Evolutionary conservation across 1,140 invertebrate genomes (phyloP).

Genomic region (Eciton burchellii): DNA sequence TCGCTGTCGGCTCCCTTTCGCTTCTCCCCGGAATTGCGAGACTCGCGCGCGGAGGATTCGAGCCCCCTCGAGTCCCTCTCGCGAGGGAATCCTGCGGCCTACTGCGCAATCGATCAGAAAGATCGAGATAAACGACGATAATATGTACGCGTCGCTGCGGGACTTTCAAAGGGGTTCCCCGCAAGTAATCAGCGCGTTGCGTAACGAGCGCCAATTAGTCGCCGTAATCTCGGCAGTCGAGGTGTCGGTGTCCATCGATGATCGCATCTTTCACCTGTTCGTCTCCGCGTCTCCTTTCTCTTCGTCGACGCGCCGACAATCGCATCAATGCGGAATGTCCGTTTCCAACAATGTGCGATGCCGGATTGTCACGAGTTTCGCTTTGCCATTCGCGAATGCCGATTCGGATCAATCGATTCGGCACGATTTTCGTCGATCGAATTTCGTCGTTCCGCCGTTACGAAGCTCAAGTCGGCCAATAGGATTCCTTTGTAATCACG

Average conservation of each 20-base stretch:
- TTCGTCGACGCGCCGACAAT: background rate
- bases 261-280: background rate
- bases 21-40: background rate
- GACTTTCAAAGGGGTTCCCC: background rate
- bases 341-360: background rate
- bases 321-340: too few relatives aligned
- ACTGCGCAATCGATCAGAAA: constrained; percentile 23
- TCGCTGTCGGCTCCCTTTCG: background rate
- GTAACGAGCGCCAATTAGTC: background rate
- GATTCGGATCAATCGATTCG: too few relatives aligned
- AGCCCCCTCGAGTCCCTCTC: background rate
- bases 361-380: too few relatives aligned
- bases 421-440: too few relatives aligned
- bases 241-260: background rate
- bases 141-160: background rate
- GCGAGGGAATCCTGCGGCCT: background rate
- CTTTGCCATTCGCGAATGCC: too few relatives aligned
- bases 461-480: background rate
- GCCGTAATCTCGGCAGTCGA: constrained; percentile 1
- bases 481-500: constrained; percentile 6
- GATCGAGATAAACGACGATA: background rate
- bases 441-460: background rate
- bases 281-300: background rate
- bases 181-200: background rate
- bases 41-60: background rate